Base-by-base conservation (phyloP, 2,888 invertebrate genomes). In the Deilephila elpenor region DNA sequence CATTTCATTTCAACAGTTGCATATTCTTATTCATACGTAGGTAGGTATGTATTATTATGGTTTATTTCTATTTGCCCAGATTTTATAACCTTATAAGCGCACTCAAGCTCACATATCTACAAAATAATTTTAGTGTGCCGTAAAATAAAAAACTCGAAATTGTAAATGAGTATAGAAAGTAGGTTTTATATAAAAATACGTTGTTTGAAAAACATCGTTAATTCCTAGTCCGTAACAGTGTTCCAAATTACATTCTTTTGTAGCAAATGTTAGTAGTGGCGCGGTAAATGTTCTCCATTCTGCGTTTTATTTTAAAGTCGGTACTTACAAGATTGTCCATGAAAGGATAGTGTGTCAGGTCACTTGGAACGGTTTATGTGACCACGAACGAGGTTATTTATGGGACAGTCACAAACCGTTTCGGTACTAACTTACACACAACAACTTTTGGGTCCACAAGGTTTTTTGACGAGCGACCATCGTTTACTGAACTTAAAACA, bases 371-470 rank as follows among this genome's bases (percentile, higher is more conserved):
- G 74, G 75, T 76, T 74, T 74, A 75, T 62, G 74, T 74, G 11
- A 70, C 61, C 67, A 67, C 67, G 17, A 72, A 64, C 76, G 74
- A 80, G 78, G 81, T 79, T 82, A 80, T 84, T 83, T 84, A 83
- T 80, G 79, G 78, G 76, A 72, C 76, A 79, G 80, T 82, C 83
- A 79, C 79, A 82, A 82, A 78, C 74, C 81, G 80, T 79, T 86
- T 81, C 82, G 79, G 79, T 77, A 77, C 77, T 80, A 77, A 78
- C 79, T 81, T 83, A 79, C 82, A 78, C 75, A 78, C 79, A 80
- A 78, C 79, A 84, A 84, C 82, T 84, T 84, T 84, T 76, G 83
- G 83, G 84, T 78, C 76, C 76, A 75, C 67, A 7, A 80, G 56
- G 78, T 82, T 80, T 83, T 86, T 82, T 79, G 81, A 79, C 80